Base-by-base conservation (phyloP, 2,888 invertebrate species). In the Netelia melanura region DNA sequence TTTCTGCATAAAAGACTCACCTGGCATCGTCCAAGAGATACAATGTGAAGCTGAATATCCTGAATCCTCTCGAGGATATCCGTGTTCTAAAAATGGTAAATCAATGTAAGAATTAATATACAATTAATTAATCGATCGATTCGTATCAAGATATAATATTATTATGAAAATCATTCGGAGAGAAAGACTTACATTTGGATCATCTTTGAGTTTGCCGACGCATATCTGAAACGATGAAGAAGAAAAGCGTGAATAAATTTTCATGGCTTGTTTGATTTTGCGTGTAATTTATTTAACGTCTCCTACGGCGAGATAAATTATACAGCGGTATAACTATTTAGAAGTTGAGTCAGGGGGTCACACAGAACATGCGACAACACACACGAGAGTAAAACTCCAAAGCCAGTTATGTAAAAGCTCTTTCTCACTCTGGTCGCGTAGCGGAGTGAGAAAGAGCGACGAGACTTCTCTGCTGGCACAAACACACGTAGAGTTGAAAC, bases 1-100 rank as follows among this genome's bases (percentile, higher is more conserved):
- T 48, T 11, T 8, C 9, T 14, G 48, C 0, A 14, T 10, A 48
- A 48, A 48, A 62, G 78, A 94, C 94, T 94, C 94, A 95, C 96
- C 94, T 96, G 96, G 87, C 94, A 94, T 91, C 95, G 95, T 56
- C 95, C 95, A 91, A 96, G 94, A 10, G 94, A 92, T 86, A 95
- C 93, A 80, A 96, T 96, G 89, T 95, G 94, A 88, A 95, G 94
- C 92, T 96, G 95, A 86, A 95, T 95, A 89, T 95, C 95, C 90
- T 94, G 94, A 62, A 96, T 95, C 93, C 95, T 95, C 62, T 93
- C 93, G 91, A 95, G 95, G 56, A 95, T 90, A 79, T 94, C 94
- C 61, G 92, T 88, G 89, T 95, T 95, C 96, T 96, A 94, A 72
- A 87, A 86, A 79, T 44, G 38, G 8, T 38, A 38, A 38, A 38